phyloP scores from a whole-genome alignment of 1,140 invertebrate species.

The Tenebrio molitor region DNA sequence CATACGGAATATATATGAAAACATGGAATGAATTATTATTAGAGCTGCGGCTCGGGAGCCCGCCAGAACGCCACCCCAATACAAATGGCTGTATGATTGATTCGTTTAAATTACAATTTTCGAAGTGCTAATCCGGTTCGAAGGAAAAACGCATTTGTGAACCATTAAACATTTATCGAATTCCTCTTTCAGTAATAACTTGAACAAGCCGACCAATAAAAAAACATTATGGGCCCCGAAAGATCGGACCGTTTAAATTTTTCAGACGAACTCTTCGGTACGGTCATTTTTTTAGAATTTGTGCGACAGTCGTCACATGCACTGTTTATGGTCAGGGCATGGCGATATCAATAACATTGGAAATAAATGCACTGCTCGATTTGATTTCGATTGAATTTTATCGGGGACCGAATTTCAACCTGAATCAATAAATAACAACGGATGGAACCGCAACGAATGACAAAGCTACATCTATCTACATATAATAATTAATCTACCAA shows the following conservation, averaged over 20 bases:
- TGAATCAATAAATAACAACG: constrained; percentile 49
- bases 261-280: constrained; percentile 44
- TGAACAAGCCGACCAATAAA: constrained; percentile 50
- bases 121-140: constrained; percentile 33
- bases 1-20: constrained; percentile 52
- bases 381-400: constrained; percentile 61
- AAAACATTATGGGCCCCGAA: constrained; percentile 49
- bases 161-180: constrained; percentile 42
- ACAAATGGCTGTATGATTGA: constrained; percentile 51
- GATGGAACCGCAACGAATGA: too few species aligned
- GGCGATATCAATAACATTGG: constrained; percentile 62
- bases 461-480: too few species aligned
- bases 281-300: constrained; percentile 61
- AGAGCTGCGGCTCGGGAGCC: constrained; percentile 43
- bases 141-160: constrained; percentile 44
- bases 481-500: too few species aligned
- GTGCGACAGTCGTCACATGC: constrained; percentile 62
- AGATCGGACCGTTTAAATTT: constrained; percentile 49
- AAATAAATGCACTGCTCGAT: constrained; percentile 59
- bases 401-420: constrained; percentile 42
- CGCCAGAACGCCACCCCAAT: constrained; percentile 45
- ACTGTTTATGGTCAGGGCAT: constrained; percentile 60
- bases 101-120: constrained; percentile 45
- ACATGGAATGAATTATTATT: constrained; percentile 62
- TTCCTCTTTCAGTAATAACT: constrained; percentile 29